Evolutionary conservation across 2,888 invertebrate genomes (phyloP).

Genomic region (Gisinianus flammeolus): DNA sequence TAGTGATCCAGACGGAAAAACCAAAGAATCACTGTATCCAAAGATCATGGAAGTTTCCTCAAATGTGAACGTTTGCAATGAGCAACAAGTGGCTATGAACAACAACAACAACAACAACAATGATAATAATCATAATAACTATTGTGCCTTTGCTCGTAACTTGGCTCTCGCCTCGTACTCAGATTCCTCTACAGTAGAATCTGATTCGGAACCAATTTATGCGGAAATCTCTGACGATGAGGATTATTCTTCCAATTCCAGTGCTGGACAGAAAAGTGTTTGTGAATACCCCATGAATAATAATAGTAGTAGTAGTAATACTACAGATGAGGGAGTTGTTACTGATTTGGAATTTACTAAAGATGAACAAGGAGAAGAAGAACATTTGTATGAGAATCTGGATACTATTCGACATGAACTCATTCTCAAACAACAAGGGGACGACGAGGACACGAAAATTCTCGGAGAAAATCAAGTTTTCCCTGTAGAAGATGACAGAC

Average conservation of each 20-base stretch:
- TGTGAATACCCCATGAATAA: no score
- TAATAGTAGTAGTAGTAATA: neutral
- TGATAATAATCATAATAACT: neutral
- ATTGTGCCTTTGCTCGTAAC: neutral
- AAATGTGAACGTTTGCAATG: neutral
- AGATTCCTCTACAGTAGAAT: neutral
- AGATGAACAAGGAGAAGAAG: conserved; percentile 1
- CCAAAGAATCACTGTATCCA: neutral
- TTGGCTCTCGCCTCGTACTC: neutral
- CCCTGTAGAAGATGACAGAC: neutral
- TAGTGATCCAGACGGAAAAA: neutral
- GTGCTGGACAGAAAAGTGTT: neutral
- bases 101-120: neutral
- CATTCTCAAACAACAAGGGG: neutral
- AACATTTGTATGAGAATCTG: conserved; percentile 37
- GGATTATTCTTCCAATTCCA: neutral
- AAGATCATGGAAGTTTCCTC: neutral
- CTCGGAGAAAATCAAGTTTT: neutral
- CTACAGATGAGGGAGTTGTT: neutral
- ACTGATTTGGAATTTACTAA: neutral
- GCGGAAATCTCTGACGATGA: conserved; percentile 17
- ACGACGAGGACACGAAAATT: neutral
- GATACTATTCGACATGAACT: conserved; percentile 38
- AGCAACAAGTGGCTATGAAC: neutral
- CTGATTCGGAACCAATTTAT: conserved; percentile 30